Evolutionary conservation across 2,888 invertebrate genomes (phyloP), one percentile per base, ranked within the genome.

Genomic region (Conus canariensis): DNA sequence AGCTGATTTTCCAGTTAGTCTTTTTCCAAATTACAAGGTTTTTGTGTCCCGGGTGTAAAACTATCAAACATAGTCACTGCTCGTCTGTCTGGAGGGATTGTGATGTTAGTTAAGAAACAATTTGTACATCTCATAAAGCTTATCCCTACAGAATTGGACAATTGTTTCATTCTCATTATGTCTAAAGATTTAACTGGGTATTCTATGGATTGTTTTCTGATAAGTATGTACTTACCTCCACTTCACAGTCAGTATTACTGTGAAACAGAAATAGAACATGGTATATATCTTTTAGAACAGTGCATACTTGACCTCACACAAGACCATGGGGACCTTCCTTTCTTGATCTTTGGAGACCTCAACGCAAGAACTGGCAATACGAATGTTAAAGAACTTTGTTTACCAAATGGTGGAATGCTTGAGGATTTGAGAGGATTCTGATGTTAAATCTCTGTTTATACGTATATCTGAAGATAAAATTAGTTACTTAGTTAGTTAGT

Each of bases 261-360:
- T 77, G 74, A 77, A 22, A 77, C 74, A n/a, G 74, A 77, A 77
- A 77, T 77, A 77, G 22, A 22, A n/a, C 9, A 77, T 77, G n/a
- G n/a, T 14, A 7, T 77, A 22, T 25, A n/a, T 22, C 25, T 77
- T n/a, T 77, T 77, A 25, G 74, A 77, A 25, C 74, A 77, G 25
- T 77, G 74, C 25, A 77, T 77, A n/a, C 25, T 9, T 77, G 74
- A 77, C 19, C n/a, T 77, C 9, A 25, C 19, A 22, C 4, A 77
- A 77, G 74, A 77, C n/a, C 5, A 77, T 77, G 74, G 74, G 7
- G 74, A 77, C 9, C 74, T 74, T n/a, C 74, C 74, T 22, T 77
- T 77, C 14, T n/a, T 77, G 1, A 77, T 77, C 3, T 77, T 22
- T 25, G 74, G n/a, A n/a, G 74, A 77, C 19, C 6, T 77, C 22